A percentile compares a stretch with the other conserved stretches of the same genome.
Conservation (phyloP, 2,113 vertebrate genomes). For the Apteryx mantelli region DNA sequence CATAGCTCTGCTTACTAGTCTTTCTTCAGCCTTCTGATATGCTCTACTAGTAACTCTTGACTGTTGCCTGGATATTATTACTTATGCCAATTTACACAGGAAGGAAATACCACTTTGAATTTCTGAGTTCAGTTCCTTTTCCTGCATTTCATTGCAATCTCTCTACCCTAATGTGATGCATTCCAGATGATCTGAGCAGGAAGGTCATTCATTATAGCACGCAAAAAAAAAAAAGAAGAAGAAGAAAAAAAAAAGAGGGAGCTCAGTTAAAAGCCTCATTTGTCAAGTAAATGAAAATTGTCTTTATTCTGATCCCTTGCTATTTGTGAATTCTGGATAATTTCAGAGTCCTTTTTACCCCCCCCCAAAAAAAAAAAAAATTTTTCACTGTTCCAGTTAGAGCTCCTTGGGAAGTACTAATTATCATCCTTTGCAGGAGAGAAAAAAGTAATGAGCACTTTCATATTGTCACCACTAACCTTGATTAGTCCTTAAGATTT, state of each 20-base stretch:
- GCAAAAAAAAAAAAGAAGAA: not conserved
- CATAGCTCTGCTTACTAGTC: not conserved
- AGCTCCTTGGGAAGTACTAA: constrained; percentile 7
- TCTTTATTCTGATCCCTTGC: constrained; percentile 41
- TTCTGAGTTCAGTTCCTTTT: constrained; percentile 13
- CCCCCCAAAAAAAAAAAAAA: not conserved
- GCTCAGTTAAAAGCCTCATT: constrained; percentile 29
- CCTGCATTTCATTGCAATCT: not conserved
- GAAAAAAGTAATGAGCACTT: not conserved
- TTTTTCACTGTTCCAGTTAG: not conserved
- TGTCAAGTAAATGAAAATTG: constrained; percentile 49
- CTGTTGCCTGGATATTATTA: not conserved
- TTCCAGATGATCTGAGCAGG: not conserved
- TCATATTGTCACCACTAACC: not conserved
- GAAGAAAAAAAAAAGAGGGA: not conserved
- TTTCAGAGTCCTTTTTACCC: not conserved
- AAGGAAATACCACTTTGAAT: not conserved
- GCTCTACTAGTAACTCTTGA: not conserved
- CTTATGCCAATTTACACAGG: not conserved
- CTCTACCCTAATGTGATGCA: not conserved
- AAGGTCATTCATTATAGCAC: not conserved
- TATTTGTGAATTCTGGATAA: constrained; percentile 13
- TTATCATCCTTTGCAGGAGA: not conserved
- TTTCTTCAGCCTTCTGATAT: not conserved
- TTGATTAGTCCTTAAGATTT: constrained; percentile 31